Evolutionary conservation across 2,797 vertebrate genomes (phyloP), one percentile per base, ranked within the genome.

Genomic region (Macroramphosus scolopax): DNA sequence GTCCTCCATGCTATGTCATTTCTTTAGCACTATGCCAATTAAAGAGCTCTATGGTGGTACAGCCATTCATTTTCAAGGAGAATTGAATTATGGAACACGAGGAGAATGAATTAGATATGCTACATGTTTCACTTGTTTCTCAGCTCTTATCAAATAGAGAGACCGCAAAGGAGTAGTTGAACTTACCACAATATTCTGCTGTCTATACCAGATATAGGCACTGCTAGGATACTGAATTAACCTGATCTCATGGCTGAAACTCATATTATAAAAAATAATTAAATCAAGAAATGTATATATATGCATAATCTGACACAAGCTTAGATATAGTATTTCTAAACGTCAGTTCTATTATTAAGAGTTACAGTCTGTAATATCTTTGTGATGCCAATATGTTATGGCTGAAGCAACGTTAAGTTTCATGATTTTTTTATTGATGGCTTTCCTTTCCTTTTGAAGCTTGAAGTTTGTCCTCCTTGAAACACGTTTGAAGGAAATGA

Each of bases 1-100:
- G 88, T 87, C 84, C 68, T 81, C 83, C 66, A 69, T 74, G 76
- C 68, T 63, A 49, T 87, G 78, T 85, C 74, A 82, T 84, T 84
- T 53, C 65, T 78, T 84, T 83, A 84, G 75, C 73, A 74, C 68
- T 72, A 57, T 51, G 63, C 71, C 75, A 84, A 81, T 87, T 84
- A 87, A 85, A 76, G 75, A 63, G 71, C 62, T 78, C 70, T 65
- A 73, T 38, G 65, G 55, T 75, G 72, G 74, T 51, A 64, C 69
- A 57, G 70, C 82, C 83, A 72, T 75, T 85, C 76, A 80, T 86
- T 86, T 79, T 72, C 63, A 67, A 69, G 50, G 35, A 74, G 65
- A 87, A 83, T 82, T 74, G 68, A 87, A 86, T 86, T 80, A 87
- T 54, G 63, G 49, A 45, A 76, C 78, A 81, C 68, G 72, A 75